Base-by-base conservation (phyloP, 64 coral and sea anemone genomes). In the Exaiptasia diaphana region DNA sequence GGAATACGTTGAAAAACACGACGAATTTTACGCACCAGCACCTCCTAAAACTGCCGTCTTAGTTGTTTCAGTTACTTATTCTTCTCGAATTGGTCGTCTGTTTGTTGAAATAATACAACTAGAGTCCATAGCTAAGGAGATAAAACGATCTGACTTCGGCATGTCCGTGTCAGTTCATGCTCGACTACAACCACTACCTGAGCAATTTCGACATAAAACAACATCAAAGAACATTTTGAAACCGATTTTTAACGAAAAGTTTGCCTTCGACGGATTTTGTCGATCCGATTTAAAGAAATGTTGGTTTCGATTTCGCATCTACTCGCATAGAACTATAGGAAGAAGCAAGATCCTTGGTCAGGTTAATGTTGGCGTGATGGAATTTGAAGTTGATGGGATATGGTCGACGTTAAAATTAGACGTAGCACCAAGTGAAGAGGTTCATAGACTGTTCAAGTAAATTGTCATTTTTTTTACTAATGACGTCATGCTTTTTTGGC, bases 321-420 rank as follows among this genome's bases (percentile, higher is more conserved):
- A 87, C 49, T 60, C 84, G 26, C 74, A 77, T 20, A 75, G 58
- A 13, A 38, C 39, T 9, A 41, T 87, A 45, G 75, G 75, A 64
- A 87, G 65, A 22, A 75, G 33, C 0, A 87, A 68, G 35, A 31
- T 87, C 2, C 30, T 87, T 0, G 84, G 84, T 20, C 72, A 87
- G 69, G 75, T 64, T 36, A 63, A 87, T 53, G 75, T 75, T 13
- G 37, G 75, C 7, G 60, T 87, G 0, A 78, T 60, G 1, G 84
- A 87, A 20, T 87, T 87, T 33, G 84, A 87, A 25, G 43, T 77
- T 46, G 63, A 87, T 55, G 84, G 75, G 15, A 41, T 78, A 17
- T 74, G 61, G 34, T 67, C 72, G 0, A 78, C 61, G 11, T 76
- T 86, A 58, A 57, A 53, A 56, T 52, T 86, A 10, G 62, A 76